Conservation (phyloP, 2,888 invertebrate species). For the Scaptomyza tumidula region DNA sequence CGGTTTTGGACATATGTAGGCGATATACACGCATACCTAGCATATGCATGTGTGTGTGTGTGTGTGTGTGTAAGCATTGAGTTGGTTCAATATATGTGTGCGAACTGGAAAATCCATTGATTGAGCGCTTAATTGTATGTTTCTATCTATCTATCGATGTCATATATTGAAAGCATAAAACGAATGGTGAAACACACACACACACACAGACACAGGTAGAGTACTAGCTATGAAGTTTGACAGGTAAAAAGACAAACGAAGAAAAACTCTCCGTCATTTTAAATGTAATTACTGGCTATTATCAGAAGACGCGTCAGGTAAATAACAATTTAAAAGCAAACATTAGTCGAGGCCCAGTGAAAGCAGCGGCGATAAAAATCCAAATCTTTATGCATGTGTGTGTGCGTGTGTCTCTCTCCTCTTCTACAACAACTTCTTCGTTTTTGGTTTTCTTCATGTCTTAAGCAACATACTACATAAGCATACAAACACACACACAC, state of each 20-base stretch:
- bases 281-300: slow-evolving; percentile 24
- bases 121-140: slow-evolving; percentile 53
- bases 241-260: slow-evolving; percentile 29
- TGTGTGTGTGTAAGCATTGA: slow-evolving; percentile 25
- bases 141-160: slow-evolving; percentile 43
- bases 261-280: slow-evolving; percentile 3
- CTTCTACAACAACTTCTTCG: not conserved
- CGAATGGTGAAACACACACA: slow-evolving; percentile 15
- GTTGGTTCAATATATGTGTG: slow-evolving; percentile 21
- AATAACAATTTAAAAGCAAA: slow-evolving; percentile 40
- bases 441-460: slow-evolving; percentile 10
- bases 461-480: slow-evolving; percentile 15
- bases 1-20: slow-evolving; percentile 11
- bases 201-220: slow-evolving; percentile 7
- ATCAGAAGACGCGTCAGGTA: slow-evolving; percentile 41
- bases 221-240: not conserved
- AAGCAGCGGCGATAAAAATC: slow-evolving; percentile 43
- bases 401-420: not conserved
- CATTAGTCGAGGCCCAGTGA: slow-evolving; percentile 34
- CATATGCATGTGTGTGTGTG: not conserved
- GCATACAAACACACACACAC: not conserved
- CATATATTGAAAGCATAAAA: slow-evolving; percentile 47
- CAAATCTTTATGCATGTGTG: not conserved
- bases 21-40: slow-evolving; percentile 8
- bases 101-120: slow-evolving; percentile 50